Evolutionary conservation across 2,888 invertebrate genomes (phyloP).

Genomic region (Temnothorax unifasciatus): DNA sequence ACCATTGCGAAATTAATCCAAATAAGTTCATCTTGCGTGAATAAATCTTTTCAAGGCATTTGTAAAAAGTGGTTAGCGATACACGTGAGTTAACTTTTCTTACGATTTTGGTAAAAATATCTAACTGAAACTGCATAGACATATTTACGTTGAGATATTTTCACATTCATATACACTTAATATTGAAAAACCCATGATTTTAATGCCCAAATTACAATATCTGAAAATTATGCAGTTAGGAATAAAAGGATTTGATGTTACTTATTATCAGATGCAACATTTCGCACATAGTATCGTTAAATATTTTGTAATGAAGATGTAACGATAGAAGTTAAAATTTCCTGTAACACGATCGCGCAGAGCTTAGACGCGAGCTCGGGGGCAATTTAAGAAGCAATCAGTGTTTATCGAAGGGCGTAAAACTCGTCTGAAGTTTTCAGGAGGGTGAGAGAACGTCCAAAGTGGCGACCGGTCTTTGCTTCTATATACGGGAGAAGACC

Average conservation of each 20-base stretch:
- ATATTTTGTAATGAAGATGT: slow-evolving; percentile 28
- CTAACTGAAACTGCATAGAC: not conserved
- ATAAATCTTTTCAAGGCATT: not conserved
- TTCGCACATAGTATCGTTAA: not conserved
- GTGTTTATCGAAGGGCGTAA: slow-evolving; percentile 70
- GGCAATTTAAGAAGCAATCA: slow-evolving; percentile 61
- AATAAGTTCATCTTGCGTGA: not conserved
- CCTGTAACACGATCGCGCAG: slow-evolving; percentile 12
- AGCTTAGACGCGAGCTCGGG: slow-evolving; percentile 12
- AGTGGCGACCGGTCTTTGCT: slow-evolving; percentile 41
- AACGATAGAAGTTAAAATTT: slow-evolving; percentile 33
- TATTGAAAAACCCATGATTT: not conserved
- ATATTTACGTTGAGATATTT: not conserved
- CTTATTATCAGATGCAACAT: not conserved
- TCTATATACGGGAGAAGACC: slow-evolving; percentile 27
- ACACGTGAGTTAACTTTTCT: not conserved
- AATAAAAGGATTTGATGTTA: not conserved
- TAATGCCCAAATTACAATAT: not conserved
- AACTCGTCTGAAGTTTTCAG: slow-evolving; percentile 57
- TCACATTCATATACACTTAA: not conserved
- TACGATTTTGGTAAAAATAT: not conserved
- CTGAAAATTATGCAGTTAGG: not conserved
- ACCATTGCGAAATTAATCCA: slow-evolving; percentile 11
- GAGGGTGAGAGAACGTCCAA: slow-evolving; percentile 39
- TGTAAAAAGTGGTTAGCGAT: not conserved